Conservation (phyloP, 1,140 invertebrate species). For the Sweltsa coloradensis region DNA sequence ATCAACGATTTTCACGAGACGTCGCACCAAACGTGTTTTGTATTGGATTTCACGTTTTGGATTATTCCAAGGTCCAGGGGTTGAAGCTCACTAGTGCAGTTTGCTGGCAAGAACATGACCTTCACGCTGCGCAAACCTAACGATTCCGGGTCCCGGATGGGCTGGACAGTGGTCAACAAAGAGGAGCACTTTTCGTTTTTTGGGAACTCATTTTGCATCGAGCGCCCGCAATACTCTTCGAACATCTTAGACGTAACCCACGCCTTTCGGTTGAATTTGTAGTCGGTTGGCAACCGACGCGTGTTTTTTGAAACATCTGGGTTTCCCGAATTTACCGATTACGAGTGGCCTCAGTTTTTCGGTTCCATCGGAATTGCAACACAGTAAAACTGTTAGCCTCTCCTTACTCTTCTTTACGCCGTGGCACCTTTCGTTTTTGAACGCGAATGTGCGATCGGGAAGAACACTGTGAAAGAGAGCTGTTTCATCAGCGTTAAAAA, state of each 20-base stretch:
- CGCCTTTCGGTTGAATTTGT: slow-evolving; percentile 31
- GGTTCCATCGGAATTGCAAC: slow-evolving; percentile 28
- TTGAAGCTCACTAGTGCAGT: slow-evolving; percentile 4
- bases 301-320: slow-evolving; percentile 26
- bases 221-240: slow-evolving; percentile 27
- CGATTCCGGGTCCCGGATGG: slow-evolving; percentile 6
- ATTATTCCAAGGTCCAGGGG: slow-evolving; percentile 3
- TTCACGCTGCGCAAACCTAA: neutral
- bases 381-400: slow-evolving; percentile 28
- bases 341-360: slow-evolving; percentile 27
- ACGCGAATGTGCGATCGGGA: slow-evolving; percentile 21
- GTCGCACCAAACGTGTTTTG: neutral
- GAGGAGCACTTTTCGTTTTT: slow-evolving; percentile 17
- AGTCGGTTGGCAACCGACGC: slow-evolving; percentile 26
- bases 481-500: slow-evolving; percentile 35
- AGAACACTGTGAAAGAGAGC: slow-evolving; percentile 30
- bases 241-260: slow-evolving; percentile 33
- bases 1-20: too few relatives aligned
- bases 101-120: slow-evolving; percentile 2
- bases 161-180: slow-evolving; percentile 16
- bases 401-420: slow-evolving; percentile 31
- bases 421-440: slow-evolving; percentile 26
- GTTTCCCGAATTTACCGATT: slow-evolving; percentile 26
- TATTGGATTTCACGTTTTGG: neutral
- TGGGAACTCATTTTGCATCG: slow-evolving; percentile 17